These are phyloP conservation scores for Lapara coniferarum DNA, from an alignment of 2,888 invertebrate species.

Conservation along the genomic window DNA sequence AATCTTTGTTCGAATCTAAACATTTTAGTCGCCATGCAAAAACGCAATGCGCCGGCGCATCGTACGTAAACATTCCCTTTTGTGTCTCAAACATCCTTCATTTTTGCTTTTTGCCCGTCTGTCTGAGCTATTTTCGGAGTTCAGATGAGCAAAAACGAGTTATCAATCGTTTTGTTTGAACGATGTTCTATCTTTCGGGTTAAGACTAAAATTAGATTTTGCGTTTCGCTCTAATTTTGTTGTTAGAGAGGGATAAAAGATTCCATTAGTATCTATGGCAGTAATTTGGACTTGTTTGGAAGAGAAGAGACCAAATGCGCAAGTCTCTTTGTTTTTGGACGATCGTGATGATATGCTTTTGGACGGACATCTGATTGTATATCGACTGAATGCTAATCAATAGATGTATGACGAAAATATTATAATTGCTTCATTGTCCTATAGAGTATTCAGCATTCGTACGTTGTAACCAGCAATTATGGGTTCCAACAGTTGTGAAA, in stretches of 20 bases:
- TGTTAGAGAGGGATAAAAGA: constrained; percentile 1
- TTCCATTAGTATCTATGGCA: not conserved
- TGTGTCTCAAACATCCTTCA: constrained; percentile 52
- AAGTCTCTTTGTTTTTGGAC: constrained; percentile 8
- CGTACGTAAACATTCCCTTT: constrained; percentile 51
- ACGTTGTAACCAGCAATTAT: no score
- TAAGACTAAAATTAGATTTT: constrained; percentile 32
- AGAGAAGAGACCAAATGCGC: not conserved
- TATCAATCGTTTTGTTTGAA: constrained; percentile 41
- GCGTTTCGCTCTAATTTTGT: not conserved
- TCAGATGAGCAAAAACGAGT: constrained; percentile 45
- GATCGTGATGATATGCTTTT: not conserved
- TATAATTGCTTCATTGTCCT: no score
- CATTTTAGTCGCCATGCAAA: constrained; percentile 21
- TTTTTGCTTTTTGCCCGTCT: constrained; percentile 53
- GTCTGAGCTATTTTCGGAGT: constrained; percentile 52
- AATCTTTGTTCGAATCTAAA: constrained; percentile 19
- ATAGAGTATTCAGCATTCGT: no score
- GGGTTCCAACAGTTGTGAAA: no score
- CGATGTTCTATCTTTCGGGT: constrained; percentile 29
- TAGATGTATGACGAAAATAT: no score
- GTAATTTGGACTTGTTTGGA: constrained; percentile 22
- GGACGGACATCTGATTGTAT: not conserved
- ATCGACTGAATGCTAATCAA: not conserved
- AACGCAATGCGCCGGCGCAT: constrained; percentile 22